Percentiles rank a stretch among this genome's conserved stretches.
Evolutionary conservation across 1,140 invertebrate genomes (phyloP).

Genomic region (Aethina tumida): DNA sequence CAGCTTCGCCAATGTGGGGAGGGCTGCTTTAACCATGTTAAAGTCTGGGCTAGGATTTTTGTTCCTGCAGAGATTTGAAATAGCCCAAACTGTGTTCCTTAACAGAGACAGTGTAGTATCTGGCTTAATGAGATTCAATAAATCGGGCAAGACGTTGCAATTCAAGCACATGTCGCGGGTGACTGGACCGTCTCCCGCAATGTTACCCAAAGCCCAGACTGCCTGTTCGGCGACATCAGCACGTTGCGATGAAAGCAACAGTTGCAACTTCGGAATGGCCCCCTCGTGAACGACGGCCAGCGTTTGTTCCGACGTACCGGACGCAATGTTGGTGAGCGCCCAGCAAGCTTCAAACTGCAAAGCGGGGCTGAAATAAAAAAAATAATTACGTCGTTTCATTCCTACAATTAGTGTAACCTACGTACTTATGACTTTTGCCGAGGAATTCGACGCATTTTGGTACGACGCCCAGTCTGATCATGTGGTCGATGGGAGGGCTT

Average conservation of each 20-base stretch:
- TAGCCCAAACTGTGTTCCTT: constrained; percentile 55
- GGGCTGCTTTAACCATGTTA: constrained; percentile 62
- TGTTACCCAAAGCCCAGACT: constrained; percentile 96
- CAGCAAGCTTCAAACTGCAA: constrained; percentile 97
- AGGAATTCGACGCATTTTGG: constrained; percentile 76
- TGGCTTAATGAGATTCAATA: constrained; percentile 57
- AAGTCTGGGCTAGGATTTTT: constrained; percentile 81
- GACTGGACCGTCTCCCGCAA: constrained; percentile 79
- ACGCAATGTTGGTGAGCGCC: constrained; percentile 97
- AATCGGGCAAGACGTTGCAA: constrained; percentile 49
- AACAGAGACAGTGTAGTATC: constrained; percentile 40
- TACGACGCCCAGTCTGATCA: constrained; percentile 81
- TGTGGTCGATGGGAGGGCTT: constrained; percentile 87
- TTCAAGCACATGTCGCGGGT: constrained; percentile 67
- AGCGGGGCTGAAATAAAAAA: constrained; percentile 50
- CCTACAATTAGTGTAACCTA: constrained; percentile 29
- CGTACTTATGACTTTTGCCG: constrained; percentile 57
- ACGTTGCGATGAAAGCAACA: constrained; percentile 62
- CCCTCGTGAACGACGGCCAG: constrained; percentile 74
- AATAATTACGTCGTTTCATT: constrained; percentile 4
- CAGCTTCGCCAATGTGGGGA: constrained; percentile 72
- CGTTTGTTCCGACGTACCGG: constrained; percentile 86
- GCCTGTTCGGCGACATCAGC: constrained; percentile 87
- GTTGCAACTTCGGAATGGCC: constrained; percentile 78
- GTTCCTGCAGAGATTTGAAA: constrained; percentile 87